Evolutionary conservation across 2,797 vertebrate species (phyloP).

Genomic region (Syngnathus acus): DNA sequence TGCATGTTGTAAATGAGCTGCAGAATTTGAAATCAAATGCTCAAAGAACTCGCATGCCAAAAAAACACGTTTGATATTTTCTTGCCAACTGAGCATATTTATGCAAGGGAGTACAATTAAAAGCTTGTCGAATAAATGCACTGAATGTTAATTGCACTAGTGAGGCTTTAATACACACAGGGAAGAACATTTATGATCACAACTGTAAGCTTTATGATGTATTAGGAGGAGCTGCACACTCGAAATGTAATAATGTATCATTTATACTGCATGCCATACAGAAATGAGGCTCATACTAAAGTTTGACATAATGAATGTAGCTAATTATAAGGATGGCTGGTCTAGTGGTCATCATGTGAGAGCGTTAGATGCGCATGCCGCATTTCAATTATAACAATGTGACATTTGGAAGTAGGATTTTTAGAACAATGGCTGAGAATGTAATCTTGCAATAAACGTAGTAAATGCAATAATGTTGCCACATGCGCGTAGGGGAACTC

Average conservation of each 20-base stretch:
- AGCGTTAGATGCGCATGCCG: slow-evolving; percentile 54
- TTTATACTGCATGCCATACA: slow-evolving; percentile 34
- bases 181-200: neutral
- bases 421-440: slow-evolving; percentile 34
- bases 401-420: slow-evolving; percentile 34
- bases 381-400: slow-evolving; percentile 36
- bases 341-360: slow-evolving; percentile 3
- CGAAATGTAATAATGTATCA: slow-evolving; percentile 10
- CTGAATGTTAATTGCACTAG: slow-evolving; percentile 1
- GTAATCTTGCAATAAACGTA: slow-evolving; percentile 34
- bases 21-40: neutral
- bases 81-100: neutral
- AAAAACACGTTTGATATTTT: neutral
- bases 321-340: neutral
- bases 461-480: slow-evolving; percentile 42
- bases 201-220: neutral
- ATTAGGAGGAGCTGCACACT: slow-evolving; percentile 6
- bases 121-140: neutral
- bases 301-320: neutral
- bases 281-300: neutral
- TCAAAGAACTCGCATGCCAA: neutral
- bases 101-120: neutral
- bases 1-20: neutral
- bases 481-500: slow-evolving; percentile 11
- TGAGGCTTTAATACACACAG: neutral